phyloP scores from a whole-genome alignment of 2,797 vertebrate species.

The Enteromius treurensis region DNA sequence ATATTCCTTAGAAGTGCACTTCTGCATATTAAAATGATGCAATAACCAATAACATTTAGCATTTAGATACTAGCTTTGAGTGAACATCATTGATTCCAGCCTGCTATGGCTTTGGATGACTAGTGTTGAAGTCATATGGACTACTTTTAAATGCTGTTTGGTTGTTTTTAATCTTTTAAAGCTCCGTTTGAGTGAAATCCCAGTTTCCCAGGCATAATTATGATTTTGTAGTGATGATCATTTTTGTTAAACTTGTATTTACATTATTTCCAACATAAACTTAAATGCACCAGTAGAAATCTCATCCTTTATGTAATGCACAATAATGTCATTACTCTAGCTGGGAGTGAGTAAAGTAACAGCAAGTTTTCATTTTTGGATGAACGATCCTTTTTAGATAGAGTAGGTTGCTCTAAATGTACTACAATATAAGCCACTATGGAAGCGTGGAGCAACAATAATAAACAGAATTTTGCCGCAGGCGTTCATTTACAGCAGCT shows the following conservation, averaged over 20 bases:
- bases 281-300: neutral
- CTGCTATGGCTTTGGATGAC: neutral
- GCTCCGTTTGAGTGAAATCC: neutral
- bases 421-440: neutral
- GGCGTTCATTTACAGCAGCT: constrained; percentile 17
- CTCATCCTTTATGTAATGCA: neutral
- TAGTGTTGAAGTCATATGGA: neutral
- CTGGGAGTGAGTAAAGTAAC: too few species aligned
- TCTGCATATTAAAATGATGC: neutral
- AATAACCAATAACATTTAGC: neutral
- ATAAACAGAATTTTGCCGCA: neutral
- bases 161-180: neutral
- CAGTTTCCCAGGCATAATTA: too few species aligned
- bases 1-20: neutral
- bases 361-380: too few species aligned
- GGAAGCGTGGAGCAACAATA: neutral
- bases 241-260: neutral
- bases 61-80: neutral
- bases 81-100: neutral
- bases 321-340: neutral
- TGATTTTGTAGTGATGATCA: too few species aligned
- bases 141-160: neutral
- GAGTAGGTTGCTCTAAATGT: neutral
- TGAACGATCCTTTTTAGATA: neutral
- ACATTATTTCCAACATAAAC: neutral